A percentile compares a stretch with the other conserved stretches of the same genome.
phyloP scores from a whole-genome alignment of 2,113 vertebrate genomes.

The Copsychus sechellarum region DNA sequence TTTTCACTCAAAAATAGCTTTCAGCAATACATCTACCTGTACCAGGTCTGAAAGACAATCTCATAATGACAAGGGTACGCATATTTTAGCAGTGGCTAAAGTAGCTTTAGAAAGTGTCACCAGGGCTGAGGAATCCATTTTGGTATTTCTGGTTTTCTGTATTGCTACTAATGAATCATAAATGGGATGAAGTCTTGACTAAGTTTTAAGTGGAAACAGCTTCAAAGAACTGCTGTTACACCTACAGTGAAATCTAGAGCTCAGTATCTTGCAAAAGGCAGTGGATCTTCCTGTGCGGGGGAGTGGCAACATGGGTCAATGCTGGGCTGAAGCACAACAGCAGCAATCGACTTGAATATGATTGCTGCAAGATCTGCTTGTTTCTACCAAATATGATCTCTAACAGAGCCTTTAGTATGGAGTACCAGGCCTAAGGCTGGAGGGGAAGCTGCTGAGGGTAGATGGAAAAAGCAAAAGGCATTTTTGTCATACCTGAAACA shows the following conservation, averaged over 20 bases:
- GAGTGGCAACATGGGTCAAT: too few relatives aligned
- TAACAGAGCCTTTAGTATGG: neutral
- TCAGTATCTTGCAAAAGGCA: neutral
- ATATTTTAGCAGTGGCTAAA: fast-evolving
- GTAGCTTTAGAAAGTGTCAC: neutral
- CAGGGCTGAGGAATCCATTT: neutral
- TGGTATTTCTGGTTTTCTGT: neutral
- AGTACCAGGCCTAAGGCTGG: neutral
- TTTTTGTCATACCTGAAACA: neutral
- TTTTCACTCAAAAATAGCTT: neutral
- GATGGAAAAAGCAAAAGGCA: neutral
- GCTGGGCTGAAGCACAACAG: neutral
- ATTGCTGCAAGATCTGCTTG: neutral
- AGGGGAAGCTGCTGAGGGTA: neutral
- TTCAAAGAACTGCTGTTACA: neutral
- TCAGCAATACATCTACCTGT: neutral
- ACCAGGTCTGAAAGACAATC: neutral
- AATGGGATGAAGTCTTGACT: fast-evolving
- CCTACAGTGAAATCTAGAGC: neutral
- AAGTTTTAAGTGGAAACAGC: neutral
- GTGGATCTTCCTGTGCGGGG: neutral
- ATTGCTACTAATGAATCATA: neutral
- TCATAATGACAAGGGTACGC: neutral
- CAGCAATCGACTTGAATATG: neutral
- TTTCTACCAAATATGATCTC: neutral